Base-by-base conservation (phyloP, 2,888 invertebrate species). In the Mystacides longicornis region DNA sequence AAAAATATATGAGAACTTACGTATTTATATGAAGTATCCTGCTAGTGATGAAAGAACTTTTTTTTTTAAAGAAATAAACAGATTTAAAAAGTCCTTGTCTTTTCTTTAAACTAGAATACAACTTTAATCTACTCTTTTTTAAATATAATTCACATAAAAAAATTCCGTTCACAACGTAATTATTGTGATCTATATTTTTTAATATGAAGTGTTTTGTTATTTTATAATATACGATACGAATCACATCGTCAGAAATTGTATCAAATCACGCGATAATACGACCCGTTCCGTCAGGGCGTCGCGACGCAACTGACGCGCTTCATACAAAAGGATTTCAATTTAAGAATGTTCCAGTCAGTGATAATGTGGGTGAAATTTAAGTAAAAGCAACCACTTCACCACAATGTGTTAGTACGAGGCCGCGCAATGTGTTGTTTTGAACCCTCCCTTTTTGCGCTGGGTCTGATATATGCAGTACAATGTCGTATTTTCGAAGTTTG, bases 281-380 rank as follows among this genome's bases (percentile, higher is more conserved):
- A 54, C 52, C 46, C 49, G 52, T 57, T 53, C 56, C n/a, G 3
- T 52, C 54, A n/a, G 52, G 37, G 48, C 52, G 58, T 47, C 60
- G 60, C 60, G 60, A 50, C 60, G 56, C 54, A 54, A 60, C 60
- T 60, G 60, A 54, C 57, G 60, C 58, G 53, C 60, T 54, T 47
- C 50, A 27, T 50, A 49, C 60, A 49, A 60, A 60, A 60, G 60
- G 60, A 58, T 60, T 60, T 58, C 55, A 58, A 60, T 60, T 55
- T 60, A 60, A 60, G 57, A 51, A 51, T 46, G 49, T 51, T 51
- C 53, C 43, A 19, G 27, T 19, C 49, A 3, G 7, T 2, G 3
- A n/a, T 3, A 5, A 48, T 16, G 16, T 4, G 45, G 45, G 37
- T 37, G 19, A 20, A 5, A 19, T 19, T 4, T 11, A 5, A n/a